Evolutionary conservation across 2,888 invertebrate genomes (phyloP).

Genomic region (Hirtodrosophila cameraria): DNA sequence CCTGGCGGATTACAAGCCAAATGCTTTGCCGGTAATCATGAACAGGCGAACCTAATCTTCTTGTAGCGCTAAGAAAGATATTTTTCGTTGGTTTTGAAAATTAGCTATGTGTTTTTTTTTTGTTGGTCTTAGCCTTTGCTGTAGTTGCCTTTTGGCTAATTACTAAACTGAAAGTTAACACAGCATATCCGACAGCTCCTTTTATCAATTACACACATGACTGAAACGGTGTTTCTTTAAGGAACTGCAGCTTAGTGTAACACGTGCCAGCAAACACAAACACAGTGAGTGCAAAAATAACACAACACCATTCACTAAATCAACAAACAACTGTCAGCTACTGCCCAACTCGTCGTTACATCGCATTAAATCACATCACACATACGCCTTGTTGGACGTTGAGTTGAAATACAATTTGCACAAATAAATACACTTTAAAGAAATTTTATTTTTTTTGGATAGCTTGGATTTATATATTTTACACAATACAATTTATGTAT

Average conservation of each 20-base stretch:
- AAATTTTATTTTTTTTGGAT: background rate
- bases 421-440: background rate
- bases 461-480: no score
- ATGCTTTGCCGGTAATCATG: conserved; percentile 30
- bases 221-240: conserved; percentile 7
- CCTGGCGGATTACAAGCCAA: conserved; percentile 38
- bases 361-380: conserved; percentile 27
- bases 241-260: conserved; percentile 26
- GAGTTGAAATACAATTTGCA: conserved; percentile 5
- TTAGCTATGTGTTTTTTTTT: conserved; percentile 8
- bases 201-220: conserved; percentile 67
- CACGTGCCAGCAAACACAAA: conserved; percentile 28
- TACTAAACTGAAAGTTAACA: conserved; percentile 16
- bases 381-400: conserved; percentile 42
- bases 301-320: conserved; percentile 36
- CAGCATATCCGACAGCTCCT: conserved; percentile 27
- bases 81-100: background rate
- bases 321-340: conserved; percentile 30
- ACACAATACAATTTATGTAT: no score
- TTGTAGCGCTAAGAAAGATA: conserved; percentile 6
- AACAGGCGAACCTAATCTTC: conserved; percentile 26
- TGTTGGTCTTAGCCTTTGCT: background rate
- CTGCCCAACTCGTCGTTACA: conserved; percentile 3
- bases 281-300: conserved; percentile 36
- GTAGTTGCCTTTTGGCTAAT: conserved; percentile 24